Evolutionary conservation across 2,888 invertebrate species (phyloP).

Genomic region (Troides aeacus): DNA sequence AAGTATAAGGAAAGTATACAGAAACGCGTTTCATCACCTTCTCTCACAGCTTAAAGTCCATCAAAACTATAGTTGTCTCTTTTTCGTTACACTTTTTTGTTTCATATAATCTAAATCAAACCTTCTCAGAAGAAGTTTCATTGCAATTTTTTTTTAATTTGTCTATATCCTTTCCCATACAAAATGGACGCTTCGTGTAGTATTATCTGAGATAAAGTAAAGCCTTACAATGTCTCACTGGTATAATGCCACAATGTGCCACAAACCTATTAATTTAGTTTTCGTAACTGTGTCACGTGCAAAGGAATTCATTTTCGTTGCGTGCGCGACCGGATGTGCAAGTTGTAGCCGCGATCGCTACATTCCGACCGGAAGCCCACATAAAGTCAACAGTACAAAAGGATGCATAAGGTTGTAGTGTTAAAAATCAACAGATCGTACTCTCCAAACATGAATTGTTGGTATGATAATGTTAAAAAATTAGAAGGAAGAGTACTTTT

Average conservation of each 20-base stretch:
- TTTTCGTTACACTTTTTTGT: too few relatives aligned
- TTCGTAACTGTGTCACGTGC: not conserved
- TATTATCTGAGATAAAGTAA: not conserved
- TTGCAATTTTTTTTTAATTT: too few relatives aligned
- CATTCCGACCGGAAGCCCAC: constrained; percentile 19
- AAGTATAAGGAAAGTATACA: too few relatives aligned
- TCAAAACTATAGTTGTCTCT: too few relatives aligned
- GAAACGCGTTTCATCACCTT: too few relatives aligned
- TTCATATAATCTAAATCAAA: too few relatives aligned
- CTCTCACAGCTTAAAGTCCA: too few relatives aligned
- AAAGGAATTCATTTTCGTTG: not conserved
- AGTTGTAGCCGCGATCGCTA: not conserved
- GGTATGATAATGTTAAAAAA: too few relatives aligned
- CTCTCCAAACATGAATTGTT: too few relatives aligned
- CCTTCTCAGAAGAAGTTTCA: too few relatives aligned
- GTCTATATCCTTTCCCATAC: too few relatives aligned
- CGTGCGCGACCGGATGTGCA: constrained; percentile 2
- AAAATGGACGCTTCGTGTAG: not conserved
- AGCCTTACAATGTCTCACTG: not conserved
- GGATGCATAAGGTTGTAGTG: not conserved
- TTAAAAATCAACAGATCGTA: not conserved
- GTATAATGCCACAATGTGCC: not conserved
- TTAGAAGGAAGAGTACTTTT: too few relatives aligned
- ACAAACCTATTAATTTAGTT: not conserved
- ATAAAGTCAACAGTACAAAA: not conserved